Evolutionary conservation across 2,797 vertebrate genomes (phyloP).

Genomic region (Botia kubotai): DNA sequence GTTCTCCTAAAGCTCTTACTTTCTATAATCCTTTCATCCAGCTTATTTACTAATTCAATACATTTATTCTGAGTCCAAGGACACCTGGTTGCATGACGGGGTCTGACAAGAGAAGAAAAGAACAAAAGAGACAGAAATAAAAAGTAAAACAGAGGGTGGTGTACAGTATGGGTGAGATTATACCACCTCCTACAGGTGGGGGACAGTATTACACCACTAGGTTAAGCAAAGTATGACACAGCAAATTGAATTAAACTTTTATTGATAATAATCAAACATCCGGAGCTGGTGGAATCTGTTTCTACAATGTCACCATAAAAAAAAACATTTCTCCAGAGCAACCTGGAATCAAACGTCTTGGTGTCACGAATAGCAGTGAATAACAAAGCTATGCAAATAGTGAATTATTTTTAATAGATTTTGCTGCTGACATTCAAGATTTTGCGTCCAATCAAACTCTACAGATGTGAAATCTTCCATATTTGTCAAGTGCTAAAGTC

Average conservation of each 20-base stretch:
- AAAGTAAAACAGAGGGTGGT: conserved; percentile 18
- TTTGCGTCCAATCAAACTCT: neutral
- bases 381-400: too few relatives aligned
- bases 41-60: conserved; percentile 54
- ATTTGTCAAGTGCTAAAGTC: neutral
- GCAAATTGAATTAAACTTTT: conserved; percentile 51
- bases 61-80: conserved; percentile 46
- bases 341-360: too few relatives aligned
- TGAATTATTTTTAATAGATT: too few relatives aligned
- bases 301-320: too few relatives aligned
- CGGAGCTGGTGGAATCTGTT: too few relatives aligned
- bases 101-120: conserved; percentile 28
- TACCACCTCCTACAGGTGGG: conserved; percentile 30
- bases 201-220: neutral
- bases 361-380: too few relatives aligned
- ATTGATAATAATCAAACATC: neutral
- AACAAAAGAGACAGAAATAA: conserved; percentile 37
- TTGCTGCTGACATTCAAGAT: neutral
- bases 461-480: neutral
- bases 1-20: conserved; percentile 44
- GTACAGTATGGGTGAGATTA: conserved; percentile 48
- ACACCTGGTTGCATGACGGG: conserved; percentile 34
- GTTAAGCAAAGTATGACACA: conserved; percentile 16
- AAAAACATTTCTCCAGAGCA: too few relatives aligned
- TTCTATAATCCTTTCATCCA: conserved; percentile 55